Conservation (phyloP, 2,797 vertebrate genomes). For the Avahi laniger region DNA sequence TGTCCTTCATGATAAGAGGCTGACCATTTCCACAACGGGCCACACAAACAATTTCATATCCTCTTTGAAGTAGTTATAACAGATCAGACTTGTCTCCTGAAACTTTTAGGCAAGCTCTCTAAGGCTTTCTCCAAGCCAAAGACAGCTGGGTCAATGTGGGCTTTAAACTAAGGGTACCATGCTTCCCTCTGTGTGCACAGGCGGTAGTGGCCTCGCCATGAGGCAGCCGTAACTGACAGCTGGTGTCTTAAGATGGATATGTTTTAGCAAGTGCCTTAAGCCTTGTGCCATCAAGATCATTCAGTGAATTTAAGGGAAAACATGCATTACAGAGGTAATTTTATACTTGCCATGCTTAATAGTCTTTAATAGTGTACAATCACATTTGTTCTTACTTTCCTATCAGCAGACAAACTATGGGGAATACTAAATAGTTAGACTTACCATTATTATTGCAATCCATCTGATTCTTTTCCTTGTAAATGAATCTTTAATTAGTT, state of each 20-base stretch:
- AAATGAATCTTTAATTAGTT: conserved; percentile 69
- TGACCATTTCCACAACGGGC: background rate
- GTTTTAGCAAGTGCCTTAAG: conserved; percentile 54
- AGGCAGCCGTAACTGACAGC: conserved; percentile 43
- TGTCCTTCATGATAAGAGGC: background rate
- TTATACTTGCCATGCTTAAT: conserved; percentile 69
- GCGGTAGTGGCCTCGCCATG: background rate
- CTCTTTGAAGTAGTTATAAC: conserved; percentile 7
- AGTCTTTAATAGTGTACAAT: conserved; percentile 64
- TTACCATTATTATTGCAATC: conserved; percentile 57
- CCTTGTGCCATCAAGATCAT: conserved; percentile 40
- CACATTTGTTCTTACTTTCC: conserved; percentile 68
- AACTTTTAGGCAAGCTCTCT: background rate
- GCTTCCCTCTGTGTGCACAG: background rate
- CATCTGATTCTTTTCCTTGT: conserved; percentile 59
- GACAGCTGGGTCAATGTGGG: background rate
- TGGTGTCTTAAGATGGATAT: conserved; percentile 43
- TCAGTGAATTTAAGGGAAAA: conserved; percentile 63
- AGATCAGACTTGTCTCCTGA: background rate
- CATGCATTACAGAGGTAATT: conserved; percentile 30
- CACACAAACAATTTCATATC: background rate
- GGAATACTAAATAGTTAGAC: conserved; percentile 54
- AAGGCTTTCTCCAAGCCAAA: background rate
- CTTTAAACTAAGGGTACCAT: background rate
- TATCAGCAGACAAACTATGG: conserved; percentile 46